Evolutionary conservation across 1,140 invertebrate genomes (phyloP).

Genomic region (Reticulitermes speratus): DNA sequence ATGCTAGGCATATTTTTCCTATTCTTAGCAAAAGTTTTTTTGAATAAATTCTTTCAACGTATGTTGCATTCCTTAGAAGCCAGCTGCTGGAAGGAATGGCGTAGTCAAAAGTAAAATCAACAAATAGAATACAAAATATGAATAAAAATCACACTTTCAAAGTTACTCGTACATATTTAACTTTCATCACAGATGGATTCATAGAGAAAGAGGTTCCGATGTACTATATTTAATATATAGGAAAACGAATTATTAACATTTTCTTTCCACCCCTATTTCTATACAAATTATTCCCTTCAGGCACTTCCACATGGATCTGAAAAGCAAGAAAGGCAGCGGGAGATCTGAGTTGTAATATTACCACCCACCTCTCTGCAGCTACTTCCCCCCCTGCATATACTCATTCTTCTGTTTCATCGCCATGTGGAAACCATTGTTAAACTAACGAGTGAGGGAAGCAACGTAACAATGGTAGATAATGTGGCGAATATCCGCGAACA

Average conservation of each 20-base stretch:
- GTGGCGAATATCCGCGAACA: background rate
- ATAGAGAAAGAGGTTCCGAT: too few relatives aligned
- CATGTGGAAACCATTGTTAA: conserved; percentile 10
- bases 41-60: background rate
- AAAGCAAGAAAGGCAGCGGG: background rate
- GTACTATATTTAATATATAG: background rate
- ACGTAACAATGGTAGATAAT: background rate
- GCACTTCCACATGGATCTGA: background rate
- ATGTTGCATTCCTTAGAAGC: background rate
- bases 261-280: background rate
- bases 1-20: background rate
- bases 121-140: too few relatives aligned
- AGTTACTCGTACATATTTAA: too few relatives aligned
- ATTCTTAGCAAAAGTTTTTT: background rate
- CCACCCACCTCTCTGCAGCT: background rate
- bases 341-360: background rate
- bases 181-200: too few relatives aligned
- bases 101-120: too few relatives aligned
- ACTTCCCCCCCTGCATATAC: background rate
- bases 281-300: background rate
- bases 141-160: too few relatives aligned
- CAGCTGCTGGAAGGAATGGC: background rate
- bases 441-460: conserved; percentile 1
- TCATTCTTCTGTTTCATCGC: background rate
- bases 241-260: background rate